These are phyloP conservation scores for Rhyacichthys aspro DNA, from an alignment of 2,797 vertebrate species.

Conservation along the genomic window DNA sequence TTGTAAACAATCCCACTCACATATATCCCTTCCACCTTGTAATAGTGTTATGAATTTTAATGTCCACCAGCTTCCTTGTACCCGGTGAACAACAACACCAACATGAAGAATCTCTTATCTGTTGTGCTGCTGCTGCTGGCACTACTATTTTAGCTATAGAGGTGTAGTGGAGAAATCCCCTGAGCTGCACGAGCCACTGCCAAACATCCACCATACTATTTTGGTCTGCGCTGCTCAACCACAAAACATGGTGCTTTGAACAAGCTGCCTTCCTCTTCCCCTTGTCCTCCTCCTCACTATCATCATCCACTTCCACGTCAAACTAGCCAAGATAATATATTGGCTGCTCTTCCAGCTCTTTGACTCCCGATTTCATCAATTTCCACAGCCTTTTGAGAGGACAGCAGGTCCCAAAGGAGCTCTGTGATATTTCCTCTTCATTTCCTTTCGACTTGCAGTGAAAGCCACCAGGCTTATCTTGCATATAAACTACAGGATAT, in stretches of 20 bases:
- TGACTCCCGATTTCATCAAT: conserved; percentile 44
- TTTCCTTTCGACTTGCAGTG: conserved; percentile 28
- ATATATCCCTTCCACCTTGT: conserved; percentile 31
- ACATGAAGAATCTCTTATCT: conserved; percentile 34
- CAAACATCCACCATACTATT: conserved; percentile 52
- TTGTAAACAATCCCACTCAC: conserved; percentile 46
- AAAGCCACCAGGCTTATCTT: conserved; percentile 29
- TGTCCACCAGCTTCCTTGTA: conserved; percentile 35
- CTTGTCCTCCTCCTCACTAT: conserved; percentile 6
- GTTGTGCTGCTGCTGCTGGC: conserved; percentile 6
- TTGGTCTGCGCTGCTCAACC: conserved; percentile 33
- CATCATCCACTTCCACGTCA: conserved; percentile 23
- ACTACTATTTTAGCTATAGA: conserved; percentile 39
- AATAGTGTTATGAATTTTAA: conserved; percentile 40
- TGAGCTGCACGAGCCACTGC: conserved; percentile 26
- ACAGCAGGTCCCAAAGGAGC: conserved; percentile 27
- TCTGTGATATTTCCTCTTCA: conserved; percentile 35
- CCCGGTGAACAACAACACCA: conserved; percentile 44
- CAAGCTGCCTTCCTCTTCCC: conserved; percentile 7
- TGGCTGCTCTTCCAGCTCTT: conserved; percentile 26
- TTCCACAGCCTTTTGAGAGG: conserved; percentile 20
- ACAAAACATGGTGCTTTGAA: conserved; percentile 24
- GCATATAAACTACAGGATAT: conserved; percentile 12
- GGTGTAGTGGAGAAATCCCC: conserved; percentile 40
- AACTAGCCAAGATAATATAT: conserved; percentile 22